Base-by-base conservation (phyloP, 1,140 invertebrate genomes). In the Drosophila equinoxialis region DNA sequence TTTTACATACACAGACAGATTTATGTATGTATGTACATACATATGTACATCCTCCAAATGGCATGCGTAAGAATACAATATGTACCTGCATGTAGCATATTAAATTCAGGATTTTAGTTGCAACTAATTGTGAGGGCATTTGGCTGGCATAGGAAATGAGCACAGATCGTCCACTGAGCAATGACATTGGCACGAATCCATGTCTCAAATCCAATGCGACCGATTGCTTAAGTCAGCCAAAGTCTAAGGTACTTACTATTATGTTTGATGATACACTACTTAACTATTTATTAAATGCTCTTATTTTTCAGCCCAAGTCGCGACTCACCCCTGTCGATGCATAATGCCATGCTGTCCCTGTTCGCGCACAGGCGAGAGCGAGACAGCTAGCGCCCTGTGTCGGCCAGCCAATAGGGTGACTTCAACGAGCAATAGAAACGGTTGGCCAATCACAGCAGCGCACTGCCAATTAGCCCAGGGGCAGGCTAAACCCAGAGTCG, bases 321-420 rank as follows among this genome's bases (percentile, higher is more conserved):
- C 6, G 17, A 51, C 57, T 33, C 57, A 58, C 57, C 57, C 57
- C n/a, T 11, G 33, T 20, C 14, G 17, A 10, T 26, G 23, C 8
- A 59, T 2, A 33, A n/a, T 37, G 57, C 1, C 10, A 11, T 6
- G 23, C 6, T 57, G 23, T 51, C 55, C 33, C 33, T 69, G 33
- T 3, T 13, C 17, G 30, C 26, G n/a, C 14, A 26, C 6, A 11
- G 6, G 14, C 8, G 8, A 57, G 42, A 64, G 57, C 57, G 71
- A 75, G 73, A 63, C 23, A 62, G 61, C 73, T 13, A 26, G 1
- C 51, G 35, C 30, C 30, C 6, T 30, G 30, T 3, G 35, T 37
- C 41, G 37, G 54, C 82, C 82, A 86, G 82, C 71, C 83, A 74
- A 30, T 67, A 57, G 14, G 61, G n/a, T 23, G 23, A 1, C 23